phyloP scores from a whole-genome alignment of 2,888 invertebrate species.

The Uropetala carovei region DNA sequence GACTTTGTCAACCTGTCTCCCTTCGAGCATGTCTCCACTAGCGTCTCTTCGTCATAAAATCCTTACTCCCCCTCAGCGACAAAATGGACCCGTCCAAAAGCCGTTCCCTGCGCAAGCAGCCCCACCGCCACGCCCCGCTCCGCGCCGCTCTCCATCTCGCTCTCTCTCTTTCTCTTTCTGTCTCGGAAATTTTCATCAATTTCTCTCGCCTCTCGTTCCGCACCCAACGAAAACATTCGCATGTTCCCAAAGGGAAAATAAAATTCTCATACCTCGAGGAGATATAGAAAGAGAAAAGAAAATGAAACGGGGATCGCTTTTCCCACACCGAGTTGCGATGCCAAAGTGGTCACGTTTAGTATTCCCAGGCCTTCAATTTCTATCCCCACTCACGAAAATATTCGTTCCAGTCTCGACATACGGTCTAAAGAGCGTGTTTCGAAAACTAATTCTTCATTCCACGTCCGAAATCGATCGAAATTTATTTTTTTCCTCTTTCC shows the following conservation, averaged over 20 bases:
- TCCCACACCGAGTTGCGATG: no score
- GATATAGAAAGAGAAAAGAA: not conserved
- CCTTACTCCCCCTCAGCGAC: constrained; percentile 9
- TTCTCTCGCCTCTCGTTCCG: not conserved
- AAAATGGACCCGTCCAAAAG: not conserved
- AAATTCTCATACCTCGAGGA: constrained; percentile 8
- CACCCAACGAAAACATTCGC: not conserved
- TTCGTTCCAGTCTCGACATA: constrained; percentile 10
- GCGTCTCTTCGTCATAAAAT: not conserved
- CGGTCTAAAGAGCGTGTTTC: not conserved
- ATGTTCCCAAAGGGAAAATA: not conserved
- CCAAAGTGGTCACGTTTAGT: constrained; percentile 45
- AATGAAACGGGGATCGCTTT: not conserved
- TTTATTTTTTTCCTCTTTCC: no score
- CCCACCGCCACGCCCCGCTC: not conserved
- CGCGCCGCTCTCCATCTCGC: not conserved
- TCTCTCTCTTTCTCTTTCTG: not conserved
- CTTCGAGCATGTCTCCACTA: no score
- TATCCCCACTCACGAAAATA: not conserved
- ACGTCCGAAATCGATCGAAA: not conserved
- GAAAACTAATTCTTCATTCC: constrained; percentile 10
- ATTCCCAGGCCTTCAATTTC: constrained; percentile 43
- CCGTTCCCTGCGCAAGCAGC: no score
- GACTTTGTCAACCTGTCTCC: no score
- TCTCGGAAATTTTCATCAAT: not conserved